Percentiles rank a stretch among this genome's conserved stretches.
Evolutionary conservation across 2,113 vertebrate genomes (phyloP).

Genomic region (Cheirogaleus medius): DNA sequence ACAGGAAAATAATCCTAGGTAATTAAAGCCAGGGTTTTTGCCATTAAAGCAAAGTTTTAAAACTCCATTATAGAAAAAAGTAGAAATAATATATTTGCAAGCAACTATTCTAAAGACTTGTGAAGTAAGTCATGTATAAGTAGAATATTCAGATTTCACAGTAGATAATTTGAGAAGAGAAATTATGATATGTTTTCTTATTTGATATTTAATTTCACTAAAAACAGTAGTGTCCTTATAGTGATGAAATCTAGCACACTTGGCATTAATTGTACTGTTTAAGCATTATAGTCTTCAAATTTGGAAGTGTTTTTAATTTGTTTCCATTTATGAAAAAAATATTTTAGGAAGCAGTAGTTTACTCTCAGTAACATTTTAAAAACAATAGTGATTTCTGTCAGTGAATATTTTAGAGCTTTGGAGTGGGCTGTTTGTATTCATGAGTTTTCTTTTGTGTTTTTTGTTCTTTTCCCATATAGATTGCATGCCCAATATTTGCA

Average conservation of each 20-base stretch:
- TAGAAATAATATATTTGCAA: slow-evolving; percentile 53
- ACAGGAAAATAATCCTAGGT: slow-evolving; percentile 43
- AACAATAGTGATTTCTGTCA: background rate
- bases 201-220: background rate
- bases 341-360: background rate
- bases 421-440: background rate
- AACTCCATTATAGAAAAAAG: background rate
- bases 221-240: slow-evolving; percentile 29
- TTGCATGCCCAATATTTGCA: slow-evolving; percentile 96
- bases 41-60: slow-evolving; percentile 45
- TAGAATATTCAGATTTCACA: slow-evolving; percentile 57
- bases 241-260: background rate
- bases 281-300: background rate
- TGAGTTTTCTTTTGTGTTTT: slow-evolving; percentile 36
- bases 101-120: slow-evolving; percentile 22
- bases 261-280: background rate
- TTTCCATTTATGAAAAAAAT: background rate
- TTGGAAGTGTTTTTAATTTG: slow-evolving; percentile 24
- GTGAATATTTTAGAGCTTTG: background rate
- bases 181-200: background rate
- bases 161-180: background rate
- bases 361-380: background rate
- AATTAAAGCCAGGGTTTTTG: slow-evolving; percentile 6
- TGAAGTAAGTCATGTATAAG: slow-evolving; percentile 37
- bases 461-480: slow-evolving; percentile 85